Base-by-base conservation (phyloP, 2,797 vertebrate genomes). In the Ctenopoma kingsleyae region DNA sequence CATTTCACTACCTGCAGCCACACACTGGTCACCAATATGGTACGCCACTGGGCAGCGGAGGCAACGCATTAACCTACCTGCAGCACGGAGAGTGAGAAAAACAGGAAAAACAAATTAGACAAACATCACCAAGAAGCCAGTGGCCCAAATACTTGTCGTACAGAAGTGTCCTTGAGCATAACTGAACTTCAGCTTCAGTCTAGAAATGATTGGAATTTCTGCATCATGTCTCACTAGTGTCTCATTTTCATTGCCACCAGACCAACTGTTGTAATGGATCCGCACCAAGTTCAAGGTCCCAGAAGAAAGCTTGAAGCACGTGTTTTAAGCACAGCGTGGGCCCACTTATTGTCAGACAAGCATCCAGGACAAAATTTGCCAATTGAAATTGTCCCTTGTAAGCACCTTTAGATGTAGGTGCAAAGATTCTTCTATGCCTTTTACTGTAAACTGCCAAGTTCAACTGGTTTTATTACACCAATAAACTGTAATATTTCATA, bases 1-100 rank as follows among this genome's bases (percentile, higher is more conserved):
- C 90, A 96, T 92, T 7, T 96, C 91, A 3, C 97, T 99, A 1
- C 98, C 98, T 0, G 98, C 98, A 0, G 98, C 96, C 23, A 99
- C 91, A 49, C 98, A 99, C 0, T 90, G 76, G 36, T 99, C 98
- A 0, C 97, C 97, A 0, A 93, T 69, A 4, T 99, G 98, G 80
- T 98, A 99, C 1, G 98, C 97, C 0, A 99, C 96, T 0, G 98
- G 98, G 72, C 98, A 99, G 66, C 96, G 97, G 22, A 99, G 91
- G 47, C 98, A 99, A 0, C 98, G 97, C 93, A 97, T 94, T 94
- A 99, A 92, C 87, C 94, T 95, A 17, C 97, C 98, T 99, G 54
- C 20, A 47, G 27, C 2, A 0, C 6, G 1, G 20, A 50, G 27
- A 23, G 43, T 0, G 0, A 5, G 25, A 38, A 8, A 41, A 3